Evolutionary conservation across 2,888 invertebrate species (phyloP), one percentile per base, ranked within the genome.

Genomic region (Brenthis hecate): DNA sequence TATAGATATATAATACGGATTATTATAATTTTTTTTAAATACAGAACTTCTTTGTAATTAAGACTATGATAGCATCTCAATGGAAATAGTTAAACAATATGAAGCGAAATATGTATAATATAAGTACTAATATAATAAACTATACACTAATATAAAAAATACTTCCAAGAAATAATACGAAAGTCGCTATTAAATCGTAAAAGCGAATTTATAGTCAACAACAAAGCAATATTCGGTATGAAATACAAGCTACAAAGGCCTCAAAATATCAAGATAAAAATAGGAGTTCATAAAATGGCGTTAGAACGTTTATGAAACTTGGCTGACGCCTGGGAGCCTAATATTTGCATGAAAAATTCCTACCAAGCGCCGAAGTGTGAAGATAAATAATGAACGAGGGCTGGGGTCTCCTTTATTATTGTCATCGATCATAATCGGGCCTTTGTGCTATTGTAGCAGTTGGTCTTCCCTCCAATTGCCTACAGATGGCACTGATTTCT

Each of bases 291-390:
- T 75, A 72, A 75, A 73, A 73, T 63, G 70, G 70, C 63, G 70
- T 68, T 72, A 69, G 70, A 70, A 60, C 77, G 74, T 77, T 74
- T 74, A 74, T 76, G 73, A 75, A 75, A 70, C 68, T 74, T 74
- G 73, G 69, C 70, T 75, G 73, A 75, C 74, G 66, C 72, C 77
- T 62, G 70, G 71, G 53, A 69, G 69, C 71, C 79, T 80, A 80
- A 85, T 85, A 85, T 87, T 86, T 87, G 86, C 85, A 86, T 85
- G 85, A 85, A 85, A 86, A 86, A 88, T 85, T 79, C 79, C 78
- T 78, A 79, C 81, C 79, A 77, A 76, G 80, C 78, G 81, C 76
- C 80, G 82, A 86, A 85, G 85, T 86, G 86, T 79, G 85, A 84
- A 85, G 80, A 84, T 88, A 87, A 87, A 88, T 87, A 87, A 87